phyloP scores from a whole-genome alignment of 2,888 invertebrate genomes.

The Hemaris fuciformis region DNA sequence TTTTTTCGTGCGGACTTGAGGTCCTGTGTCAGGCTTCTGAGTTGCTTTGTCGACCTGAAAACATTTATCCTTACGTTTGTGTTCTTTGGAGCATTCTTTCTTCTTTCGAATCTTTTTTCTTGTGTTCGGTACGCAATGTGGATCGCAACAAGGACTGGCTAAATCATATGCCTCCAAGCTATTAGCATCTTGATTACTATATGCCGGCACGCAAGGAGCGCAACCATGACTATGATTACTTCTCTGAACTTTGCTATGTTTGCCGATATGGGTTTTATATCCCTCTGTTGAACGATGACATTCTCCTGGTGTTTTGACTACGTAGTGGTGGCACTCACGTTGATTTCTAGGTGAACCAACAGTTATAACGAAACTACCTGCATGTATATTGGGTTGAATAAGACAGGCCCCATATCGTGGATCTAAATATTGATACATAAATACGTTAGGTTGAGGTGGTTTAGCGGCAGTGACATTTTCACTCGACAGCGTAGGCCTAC shows the following conservation, averaged over 20 bases:
- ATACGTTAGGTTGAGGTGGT: constrained; percentile 69
- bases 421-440: constrained; percentile 87
- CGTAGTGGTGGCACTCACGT: constrained; percentile 85
- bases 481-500: constrained; percentile 90
- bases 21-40: constrained; percentile 68
- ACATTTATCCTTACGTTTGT: constrained; percentile 82
- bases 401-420: constrained; percentile 86
- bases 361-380: constrained; percentile 87
- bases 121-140: constrained; percentile 89
- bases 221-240: constrained; percentile 82
- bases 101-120: constrained; percentile 76
- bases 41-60: constrained; percentile 77
- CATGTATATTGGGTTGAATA: constrained; percentile 84
- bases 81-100: constrained; percentile 83
- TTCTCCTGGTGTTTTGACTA: constrained; percentile 77
- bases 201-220: constrained; percentile 86
- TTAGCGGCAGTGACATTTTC: constrained; percentile 85
- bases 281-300: constrained; percentile 61
- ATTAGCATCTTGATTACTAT: constrained; percentile 85
- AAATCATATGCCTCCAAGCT: constrained; percentile 93
- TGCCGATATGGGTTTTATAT: constrained; percentile 53
- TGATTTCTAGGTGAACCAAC: constrained; percentile 85
- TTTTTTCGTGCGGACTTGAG: constrained; percentile 74
- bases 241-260: constrained; percentile 61
- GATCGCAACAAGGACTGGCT: constrained; percentile 93